Conservation (phyloP, 2,888 invertebrate species). For the Lumbricus terrestris region DNA sequence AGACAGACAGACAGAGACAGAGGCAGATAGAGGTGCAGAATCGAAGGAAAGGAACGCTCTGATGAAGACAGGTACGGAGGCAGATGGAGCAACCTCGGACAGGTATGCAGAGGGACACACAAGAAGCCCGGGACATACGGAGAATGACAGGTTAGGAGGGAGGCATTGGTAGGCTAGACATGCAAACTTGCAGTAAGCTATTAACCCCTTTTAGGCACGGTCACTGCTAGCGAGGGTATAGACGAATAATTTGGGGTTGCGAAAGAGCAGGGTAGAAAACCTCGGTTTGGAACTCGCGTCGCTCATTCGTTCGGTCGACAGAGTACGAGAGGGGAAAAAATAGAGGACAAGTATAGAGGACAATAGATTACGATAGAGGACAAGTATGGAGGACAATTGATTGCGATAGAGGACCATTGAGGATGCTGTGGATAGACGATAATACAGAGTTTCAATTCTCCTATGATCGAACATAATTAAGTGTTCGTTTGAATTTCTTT, state of each 20-base stretch:
- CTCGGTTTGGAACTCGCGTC: no score
- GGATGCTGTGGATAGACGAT: no score
- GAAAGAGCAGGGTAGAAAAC: neutral
- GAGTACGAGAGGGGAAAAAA: neutral
- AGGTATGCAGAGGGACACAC: neutral
- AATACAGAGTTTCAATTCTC: neutral
- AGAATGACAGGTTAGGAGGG: neutral
- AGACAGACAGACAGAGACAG: neutral
- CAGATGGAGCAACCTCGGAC: neutral
- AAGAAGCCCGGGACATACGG: no score
- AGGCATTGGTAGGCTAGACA: no score
- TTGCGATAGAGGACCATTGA: no score
- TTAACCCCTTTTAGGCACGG: neutral
- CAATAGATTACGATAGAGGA: no score
- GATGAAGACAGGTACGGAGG: neutral
- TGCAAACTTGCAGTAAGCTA: no score
- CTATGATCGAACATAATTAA: neutral
- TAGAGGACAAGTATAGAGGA: no score
- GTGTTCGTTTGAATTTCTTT: neutral
- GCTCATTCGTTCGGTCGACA: neutral
- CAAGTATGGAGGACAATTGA: no score
- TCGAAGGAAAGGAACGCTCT: neutral
- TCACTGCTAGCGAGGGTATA: neutral
- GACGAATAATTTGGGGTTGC: neutral
- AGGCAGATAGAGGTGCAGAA: neutral